Evolutionary conservation across 2,113 vertebrate species (phyloP), one percentile per base, ranked within the genome.

Genomic region (Dunckerocampus dactyliophorus): DNA sequence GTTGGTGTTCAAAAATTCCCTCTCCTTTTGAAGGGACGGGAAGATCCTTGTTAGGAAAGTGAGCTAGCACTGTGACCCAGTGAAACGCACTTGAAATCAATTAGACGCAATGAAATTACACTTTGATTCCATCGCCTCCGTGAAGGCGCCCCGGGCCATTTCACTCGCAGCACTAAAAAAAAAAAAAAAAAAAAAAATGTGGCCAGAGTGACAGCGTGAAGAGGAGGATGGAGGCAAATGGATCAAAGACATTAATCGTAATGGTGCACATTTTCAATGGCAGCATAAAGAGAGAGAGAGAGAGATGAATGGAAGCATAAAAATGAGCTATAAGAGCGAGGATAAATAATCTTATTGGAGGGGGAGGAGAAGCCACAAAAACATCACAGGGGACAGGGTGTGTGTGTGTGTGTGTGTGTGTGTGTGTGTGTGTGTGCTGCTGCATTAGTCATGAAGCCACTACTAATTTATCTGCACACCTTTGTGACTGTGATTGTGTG

Each of bases 161-260:
- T 63, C 47, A 62, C 68, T 55, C 5, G 68, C 13, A 6, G 15
- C 45, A 1, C 43, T 20, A 8, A 46, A 62, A 59, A 55, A 39
- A 10, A 11, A 19, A 8, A 15, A 50, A 51, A 51, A 14, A 52
- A 39, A 55, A 31, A 19, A 54, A 54, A 34, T 2, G 5, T 21
- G 54, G 13, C 69, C 49, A 54, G 62, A 68, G 59, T 46, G 79
- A 77, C 24, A 4, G 62, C 45, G 43, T 8, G 65, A 67, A 20
- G 48, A 34, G 39, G 19, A 39, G 48, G 67, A 64, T 24, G 50
- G 48, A 56, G 28, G 63, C 59, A 62, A 76, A 77, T 61, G 74
- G 71, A 83, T 87, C 80, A 84, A 67, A 79, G 71, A 61, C 78
- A 82, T 87, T 84, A 76, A 84, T 87, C 82, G 80, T 70, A 78